Percentiles rank a stretch among this genome's conserved stretches.
Evolutionary conservation across 2,797 vertebrate genomes (phyloP).

Genomic region (Urocyon cinereoargenteus): DNA sequence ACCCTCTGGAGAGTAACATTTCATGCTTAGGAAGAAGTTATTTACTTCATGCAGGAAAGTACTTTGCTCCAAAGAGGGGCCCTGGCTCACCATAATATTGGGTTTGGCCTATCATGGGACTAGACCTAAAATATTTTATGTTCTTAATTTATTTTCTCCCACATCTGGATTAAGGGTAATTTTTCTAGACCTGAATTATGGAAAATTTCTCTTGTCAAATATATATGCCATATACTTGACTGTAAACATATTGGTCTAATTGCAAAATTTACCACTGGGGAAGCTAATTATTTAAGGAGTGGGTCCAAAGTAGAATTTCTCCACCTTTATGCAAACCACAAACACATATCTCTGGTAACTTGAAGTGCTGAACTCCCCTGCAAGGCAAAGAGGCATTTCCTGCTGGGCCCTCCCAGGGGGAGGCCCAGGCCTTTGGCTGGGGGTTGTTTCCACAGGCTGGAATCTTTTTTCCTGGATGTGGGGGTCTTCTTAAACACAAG

Average conservation of each 20-base stretch:
- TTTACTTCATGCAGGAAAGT: conserved; percentile 83
- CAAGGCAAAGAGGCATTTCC: conserved; percentile 77
- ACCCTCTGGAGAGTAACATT: conserved; percentile 82
- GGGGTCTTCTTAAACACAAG: conserved; percentile 75
- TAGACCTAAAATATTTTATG: conserved; percentile 82
- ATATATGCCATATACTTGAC: conserved; percentile 49
- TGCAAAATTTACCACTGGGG: conserved; percentile 60
- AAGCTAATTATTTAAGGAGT: conserved; percentile 77
- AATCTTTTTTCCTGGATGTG: conserved; percentile 66
- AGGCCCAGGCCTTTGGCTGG: conserved; percentile 56
- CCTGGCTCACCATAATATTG: conserved; percentile 81
- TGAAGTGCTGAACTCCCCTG: conserved; percentile 58
- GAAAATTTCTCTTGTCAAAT: conserved; percentile 77
- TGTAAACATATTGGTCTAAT: conserved; percentile 77
- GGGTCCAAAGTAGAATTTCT: conserved; percentile 63
- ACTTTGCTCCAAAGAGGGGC: conserved; percentile 77
- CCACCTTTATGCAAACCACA: conserved; percentile 80
- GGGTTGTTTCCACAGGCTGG: conserved; percentile 72
- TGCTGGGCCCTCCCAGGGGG: conserved; percentile 53
- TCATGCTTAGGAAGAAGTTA: conserved; percentile 83
- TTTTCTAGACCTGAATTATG: conserved; percentile 80
- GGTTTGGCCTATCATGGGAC: conserved; percentile 81
- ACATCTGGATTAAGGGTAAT: conserved; percentile 80
- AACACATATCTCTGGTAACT: conserved; percentile 67
- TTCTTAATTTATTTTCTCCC: conserved; percentile 82